Evolutionary conservation across 2,888 invertebrate genomes (phyloP), one percentile per base, ranked within the genome.

Genomic region (Bombylius discolor): DNA sequence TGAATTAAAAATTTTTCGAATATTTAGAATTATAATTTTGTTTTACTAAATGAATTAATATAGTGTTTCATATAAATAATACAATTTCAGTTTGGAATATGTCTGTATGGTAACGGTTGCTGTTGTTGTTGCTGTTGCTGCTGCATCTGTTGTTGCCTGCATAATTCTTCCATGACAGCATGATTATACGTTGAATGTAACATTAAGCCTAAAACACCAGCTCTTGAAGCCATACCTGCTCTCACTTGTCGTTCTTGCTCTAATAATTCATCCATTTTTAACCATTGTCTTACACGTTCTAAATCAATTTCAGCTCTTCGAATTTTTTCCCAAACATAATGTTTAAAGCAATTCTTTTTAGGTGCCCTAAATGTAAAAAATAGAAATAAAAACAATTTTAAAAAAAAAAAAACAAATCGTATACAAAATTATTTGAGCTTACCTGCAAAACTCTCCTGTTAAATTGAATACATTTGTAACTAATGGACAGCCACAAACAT

Each of bases 151-250:
- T 32, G 39, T 31, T 72, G 71, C 9, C 73, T 65, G 42, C 71
- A 71, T 62, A 84, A 76, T 64, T 82, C 80, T 66, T 89, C 89
- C 85, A 91, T 88, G 1, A 90, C 80, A 64, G 91, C 92, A 69
- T 96, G 94, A 75, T 96, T 93, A 70, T 93, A 93, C 0, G 96
- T 96, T 7, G 96, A 94, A 71, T 98, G 96, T n/a, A 98, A 76
- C 87, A 98, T 89, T 1, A 98, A 78, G 0, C 93, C 92, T 13
- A 98, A 76, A 0, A 97, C 91, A 0, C 96, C 95, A 48, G 94
- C 94, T 57, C 97, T 82, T 64, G 82, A 85, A 4, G 83, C 79
- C 78, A 87, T 79, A 51, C 80, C 76, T 13, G 77, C 77, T 5
- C 94, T 78, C 36, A 94, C 86, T 65, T 87, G 89, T 59, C 94